Base-by-base conservation (phyloP, 2,113 vertebrate species). In the Odontesthes bonariensis region DNA sequence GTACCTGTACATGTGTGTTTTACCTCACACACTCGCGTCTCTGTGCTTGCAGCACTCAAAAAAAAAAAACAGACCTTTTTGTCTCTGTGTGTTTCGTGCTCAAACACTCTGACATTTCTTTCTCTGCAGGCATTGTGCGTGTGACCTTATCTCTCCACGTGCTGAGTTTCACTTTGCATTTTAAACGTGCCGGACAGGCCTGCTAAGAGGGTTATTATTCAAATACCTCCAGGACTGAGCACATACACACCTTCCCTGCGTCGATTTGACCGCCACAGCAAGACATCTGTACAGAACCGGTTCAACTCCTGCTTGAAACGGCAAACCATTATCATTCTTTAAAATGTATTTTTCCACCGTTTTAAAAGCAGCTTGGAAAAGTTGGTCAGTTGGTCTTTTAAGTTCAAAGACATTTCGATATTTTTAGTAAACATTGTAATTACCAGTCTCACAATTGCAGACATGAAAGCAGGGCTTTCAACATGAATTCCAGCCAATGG, bases 121-220 rank as follows among this genome's bases (percentile, higher is more conserved):
- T 58, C 49, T 54, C 38, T 67, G 46, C 69, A 72, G 56, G 57
- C 66, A 17, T 12, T 49, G 32, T 74, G 33, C 46, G 58, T 49
- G 31, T 73, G 64, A 81, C 68, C 77, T 83, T 81, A 51, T 73
- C 73, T 61, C 60, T 63, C 63, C 61, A 51, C 11, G 0, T 71
- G 57, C 46, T 23, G 55, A 71, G 33, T 49, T 71, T 79, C 60
- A 49, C 66, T 82, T 62, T 75, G 77, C 22, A 16, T 77, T 77
- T 77, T 65, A 77, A 86, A 79, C 6, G 72, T 67, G 78, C 44
- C 44, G 69, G 63, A 68, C 73, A 44, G 59, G 32, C 19, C 40
- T 1, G 44, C 58, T 52, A 27, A 27, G 54, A 1, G 16, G 32
- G 49, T 72, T 42, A 69, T 73, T 27, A 82, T 75, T 75, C 78